Evolutionary conservation across 2,113 vertebrate species (phyloP).

Genomic region (Sisor rabdophorus): DNA sequence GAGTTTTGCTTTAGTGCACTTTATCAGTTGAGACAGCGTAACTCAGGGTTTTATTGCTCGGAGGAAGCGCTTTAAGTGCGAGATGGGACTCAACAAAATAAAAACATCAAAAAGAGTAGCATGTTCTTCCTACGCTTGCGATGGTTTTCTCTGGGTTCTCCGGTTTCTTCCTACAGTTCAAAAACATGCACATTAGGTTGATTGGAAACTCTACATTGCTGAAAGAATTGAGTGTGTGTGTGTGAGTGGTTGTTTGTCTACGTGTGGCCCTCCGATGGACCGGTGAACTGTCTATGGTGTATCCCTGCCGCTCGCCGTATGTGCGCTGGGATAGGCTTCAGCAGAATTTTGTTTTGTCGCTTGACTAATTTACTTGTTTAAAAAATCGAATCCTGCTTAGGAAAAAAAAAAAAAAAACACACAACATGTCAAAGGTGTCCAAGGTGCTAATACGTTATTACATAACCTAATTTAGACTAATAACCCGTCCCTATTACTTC

Average conservation of each 20-base stretch:
- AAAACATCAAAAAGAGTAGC: slow-evolving; percentile 37
- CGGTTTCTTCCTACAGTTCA: too few relatives aligned
- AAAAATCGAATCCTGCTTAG: not conserved
- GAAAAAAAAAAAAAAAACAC: not conserved
- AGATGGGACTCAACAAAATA: slow-evolving; percentile 39
- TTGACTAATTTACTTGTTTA: not conserved
- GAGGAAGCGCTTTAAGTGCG: slow-evolving; percentile 31
- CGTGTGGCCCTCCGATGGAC: too few relatives aligned
- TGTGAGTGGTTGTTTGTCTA: too few relatives aligned
- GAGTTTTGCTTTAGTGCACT: slow-evolving; percentile 21
- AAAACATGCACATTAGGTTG: too few relatives aligned
- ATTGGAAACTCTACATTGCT: too few relatives aligned
- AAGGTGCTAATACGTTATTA: slow-evolving; percentile 1
- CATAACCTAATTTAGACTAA: slow-evolving; percentile 11
- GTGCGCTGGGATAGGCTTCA: too few relatives aligned
- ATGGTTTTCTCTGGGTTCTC: too few relatives aligned
- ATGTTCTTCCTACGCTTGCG: too few relatives aligned
- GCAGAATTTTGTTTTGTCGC: not conserved
- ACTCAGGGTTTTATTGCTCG: slow-evolving; percentile 23
- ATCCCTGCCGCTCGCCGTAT: too few relatives aligned
- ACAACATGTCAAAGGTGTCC: slow-evolving; percentile 2
- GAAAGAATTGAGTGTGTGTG: too few relatives aligned
- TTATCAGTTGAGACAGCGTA: slow-evolving; percentile 31
- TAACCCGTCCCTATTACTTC: not conserved
- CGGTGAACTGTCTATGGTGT: too few relatives aligned